Evolutionary conservation across 2,888 invertebrate species (phyloP).

Genomic region (Myopa tessellatipennis): DNA sequence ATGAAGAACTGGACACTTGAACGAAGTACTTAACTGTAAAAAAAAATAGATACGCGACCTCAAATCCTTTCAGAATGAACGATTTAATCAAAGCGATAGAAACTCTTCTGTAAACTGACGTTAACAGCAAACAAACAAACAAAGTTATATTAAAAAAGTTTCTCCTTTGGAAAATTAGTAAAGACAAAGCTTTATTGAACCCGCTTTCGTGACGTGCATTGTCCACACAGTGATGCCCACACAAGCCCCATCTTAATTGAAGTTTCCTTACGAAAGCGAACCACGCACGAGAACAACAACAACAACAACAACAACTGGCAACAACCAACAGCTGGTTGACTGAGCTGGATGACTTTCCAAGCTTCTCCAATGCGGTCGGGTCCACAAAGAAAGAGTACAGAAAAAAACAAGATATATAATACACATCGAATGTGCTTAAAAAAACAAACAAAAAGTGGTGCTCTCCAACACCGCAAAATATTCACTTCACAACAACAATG

Average conservation of each 20-base stretch:
- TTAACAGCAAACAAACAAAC: neutral
- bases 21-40: too few species aligned
- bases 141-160: neutral
- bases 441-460: neutral
- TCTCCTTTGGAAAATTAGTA: conserved; percentile 4
- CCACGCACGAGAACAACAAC: neutral
- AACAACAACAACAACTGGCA: conserved; percentile 12
- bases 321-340: too few species aligned
- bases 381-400: neutral
- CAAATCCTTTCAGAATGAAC: too few species aligned
- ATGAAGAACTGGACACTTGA: too few species aligned
- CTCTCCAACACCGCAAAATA: neutral
- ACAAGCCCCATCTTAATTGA: conserved; percentile 9
- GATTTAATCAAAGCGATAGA: too few species aligned
- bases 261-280: conserved; percentile 20
- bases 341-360: neutral
- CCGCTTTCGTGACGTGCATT: neutral
- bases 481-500: neutral
- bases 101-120: neutral
- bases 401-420: too few species aligned
- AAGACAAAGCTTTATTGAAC: neutral
- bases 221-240: neutral
- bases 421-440: too few species aligned
- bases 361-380: neutral
- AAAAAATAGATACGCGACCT: too few species aligned